Conservation (phyloP, 2,888 invertebrate species). For the Pyrochroa serraticornis region DNA sequence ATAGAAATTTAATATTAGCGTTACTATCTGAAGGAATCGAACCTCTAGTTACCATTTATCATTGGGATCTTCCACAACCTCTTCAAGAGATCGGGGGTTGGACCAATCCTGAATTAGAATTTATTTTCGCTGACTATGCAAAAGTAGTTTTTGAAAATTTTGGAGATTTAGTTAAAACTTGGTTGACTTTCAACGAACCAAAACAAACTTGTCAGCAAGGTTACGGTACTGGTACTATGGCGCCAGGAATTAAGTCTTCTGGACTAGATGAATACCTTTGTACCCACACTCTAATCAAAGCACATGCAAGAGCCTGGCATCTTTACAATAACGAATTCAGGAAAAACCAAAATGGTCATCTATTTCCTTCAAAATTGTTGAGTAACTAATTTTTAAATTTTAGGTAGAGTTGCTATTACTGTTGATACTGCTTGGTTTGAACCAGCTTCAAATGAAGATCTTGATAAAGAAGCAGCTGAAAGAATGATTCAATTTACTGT, state of each 20-base stretch:
- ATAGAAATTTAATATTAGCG: conserved; percentile 70
- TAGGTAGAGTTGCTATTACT: conserved; percentile 60
- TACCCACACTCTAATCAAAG: conserved; percentile 68
- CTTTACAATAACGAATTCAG: conserved; percentile 68
- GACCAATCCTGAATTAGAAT: not conserved
- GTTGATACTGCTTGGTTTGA: conserved; percentile 68
- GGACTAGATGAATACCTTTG: conserved; percentile 70
- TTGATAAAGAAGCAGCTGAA: conserved; percentile 65
- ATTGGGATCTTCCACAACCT: conserved; percentile 63
- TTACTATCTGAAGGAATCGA: conserved; percentile 65
- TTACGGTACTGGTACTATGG: not conserved
- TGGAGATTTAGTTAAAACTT: conserved; percentile 67
- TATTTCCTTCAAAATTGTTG: no score
- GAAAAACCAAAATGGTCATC: conserved; percentile 55
- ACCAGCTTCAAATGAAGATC: conserved; percentile 61
- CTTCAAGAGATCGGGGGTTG: conserved; percentile 50
- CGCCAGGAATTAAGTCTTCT: conserved; percentile 51
- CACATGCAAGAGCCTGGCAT: conserved; percentile 71
- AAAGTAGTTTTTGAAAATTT: conserved; percentile 60
- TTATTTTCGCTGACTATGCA: conserved; percentile 13
- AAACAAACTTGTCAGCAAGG: not conserved
- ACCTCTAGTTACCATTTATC: conserved; percentile 57
- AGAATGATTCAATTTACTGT: conserved; percentile 60
- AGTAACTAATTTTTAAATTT: no score
- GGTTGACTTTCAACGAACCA: conserved; percentile 40